phyloP scores from a whole-genome alignment of 2,797 vertebrate genomes.

The Champsocephalus gunnari region DNA sequence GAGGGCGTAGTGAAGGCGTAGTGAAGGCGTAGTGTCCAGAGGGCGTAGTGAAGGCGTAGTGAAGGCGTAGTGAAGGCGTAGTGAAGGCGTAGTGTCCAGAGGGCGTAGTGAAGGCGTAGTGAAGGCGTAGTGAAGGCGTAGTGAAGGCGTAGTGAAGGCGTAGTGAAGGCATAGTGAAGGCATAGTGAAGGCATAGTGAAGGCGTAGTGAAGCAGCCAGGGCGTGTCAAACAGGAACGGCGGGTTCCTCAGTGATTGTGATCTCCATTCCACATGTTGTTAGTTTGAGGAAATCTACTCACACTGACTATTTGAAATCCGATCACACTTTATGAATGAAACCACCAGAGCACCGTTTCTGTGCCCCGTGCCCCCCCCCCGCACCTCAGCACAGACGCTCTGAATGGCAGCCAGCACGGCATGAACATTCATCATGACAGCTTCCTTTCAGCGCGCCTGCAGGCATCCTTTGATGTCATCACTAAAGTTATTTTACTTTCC shows the following conservation, averaged over 20 bases:
- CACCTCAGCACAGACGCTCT: constrained; percentile 14
- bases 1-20: too few relatives aligned
- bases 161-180: too few relatives aligned
- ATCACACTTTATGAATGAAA: constrained; percentile 2
- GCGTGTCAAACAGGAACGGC: constrained; percentile 9
- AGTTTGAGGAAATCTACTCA: not conserved
- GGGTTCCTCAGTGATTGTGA: not conserved
- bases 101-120: too few relatives aligned
- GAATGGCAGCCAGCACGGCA: constrained; percentile 71
- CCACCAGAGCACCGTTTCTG: not conserved
- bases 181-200: constrained; percentile 27
- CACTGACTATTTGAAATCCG: not conserved
- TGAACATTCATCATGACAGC: constrained; percentile 82
- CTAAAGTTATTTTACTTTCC: constrained; percentile 54
- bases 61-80: too few relatives aligned
- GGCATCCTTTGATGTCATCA: constrained; percentile 67
- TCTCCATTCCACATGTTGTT: not conserved
- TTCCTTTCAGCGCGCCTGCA: constrained; percentile 68
- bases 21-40: too few relatives aligned
- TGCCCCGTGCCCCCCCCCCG: not conserved
- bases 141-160: too few relatives aligned
- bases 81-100: too few relatives aligned
- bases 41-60: too few relatives aligned
- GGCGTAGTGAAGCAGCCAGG: constrained; percentile 54
- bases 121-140: too few relatives aligned